Base-by-base conservation (phyloP, 2,888 invertebrate species). In the Hesperia comma region DNA sequence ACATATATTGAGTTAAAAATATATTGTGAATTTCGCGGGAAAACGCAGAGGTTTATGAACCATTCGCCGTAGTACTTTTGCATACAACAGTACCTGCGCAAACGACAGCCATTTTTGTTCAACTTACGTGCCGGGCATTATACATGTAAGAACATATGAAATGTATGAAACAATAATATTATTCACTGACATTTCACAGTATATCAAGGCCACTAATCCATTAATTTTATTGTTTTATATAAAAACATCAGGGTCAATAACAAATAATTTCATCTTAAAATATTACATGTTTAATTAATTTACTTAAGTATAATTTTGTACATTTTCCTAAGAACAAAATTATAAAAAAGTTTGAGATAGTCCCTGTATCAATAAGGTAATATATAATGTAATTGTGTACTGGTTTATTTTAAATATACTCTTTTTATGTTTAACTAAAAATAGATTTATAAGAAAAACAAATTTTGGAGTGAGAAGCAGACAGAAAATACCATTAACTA, bases 231-330 rank as follows among this genome's bases (percentile, higher is more conserved):
- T 49, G 19, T 49, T 49, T 49, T 19, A 21, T 49, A 12, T 19
- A 19, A 17, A 19, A 19, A 49, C 12, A 17, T 2, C 26, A 26
- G 32, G 53, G 53, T 53, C 53, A 53, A 32, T 26, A 53, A 53
- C 53, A 53, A 53, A 53, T 32, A 32, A 32, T 32, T 26, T 14
- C 53, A 32, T 53, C 32, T 32, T 53, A 53, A 53, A 53, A 53
- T 32, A 53, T 53, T 32, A 53, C 32, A 53, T 32, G 32, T 53
- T 53, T 53, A 53, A 53, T 49, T 19, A 49, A 19, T 17, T 53
- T 53, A 53, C 53, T 53, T 53, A 26, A 53, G 7, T 53, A 53
- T 53, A 53, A 53, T 53, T 53, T 53, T 53, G 53, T 53, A 53
- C 53, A 53, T 32, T 53, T 32, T 53, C 32, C n/a, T 53, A 53